Base-by-base conservation (phyloP, 1,140 invertebrate genomes). In the Akabosia matsudoensis region DNA sequence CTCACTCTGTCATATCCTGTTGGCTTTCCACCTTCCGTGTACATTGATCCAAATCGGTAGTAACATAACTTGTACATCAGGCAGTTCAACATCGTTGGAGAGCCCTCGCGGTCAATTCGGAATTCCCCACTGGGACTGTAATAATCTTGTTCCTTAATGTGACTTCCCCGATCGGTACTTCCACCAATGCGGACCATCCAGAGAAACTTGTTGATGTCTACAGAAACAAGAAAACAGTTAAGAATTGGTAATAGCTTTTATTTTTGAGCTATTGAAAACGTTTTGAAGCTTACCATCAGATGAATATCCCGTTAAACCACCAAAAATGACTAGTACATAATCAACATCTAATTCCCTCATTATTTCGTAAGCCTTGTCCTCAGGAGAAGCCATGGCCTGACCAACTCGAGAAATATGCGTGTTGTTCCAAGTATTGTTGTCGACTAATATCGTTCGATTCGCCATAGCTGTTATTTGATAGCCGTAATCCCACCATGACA, bases 351-450 rank as follows among this genome's bases (percentile, higher is more conserved):
- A 85, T 85, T 98, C 96, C 79, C 90, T 87, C 96, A 99, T 98
- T 80, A 99, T 98, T 86, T 97, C 93, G 84, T 98, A 98, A 3
- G 97, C 96, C 83, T 94, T 93, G 79, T 98, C 95, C 86, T 99
- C 97, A 1, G 92, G 89, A 74, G 94, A 97, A 16, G 97, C 94
- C 97, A 99, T 98, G 2, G 97, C 97, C 85, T 98, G 96, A 0
- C 96, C 96, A 16, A 98, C 96, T 76, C 95, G 87, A 22, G 94
- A 96, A 83, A 99, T 99, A 85, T 99, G 97, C 7, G 97, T 98
- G 86, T 99, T 99, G 86, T 99, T 98, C 97, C 97, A 99, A 10
- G 97, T 99, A 84, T 99, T 99, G 85, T 99, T 99, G 85, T 99
- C 97, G n/a, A 99, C 97, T 81, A 99, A 87, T 80, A 98, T 97